Evolutionary conservation across 2,797 vertebrate species (phyloP), one percentile per base, ranked within the genome.

Genomic region (Lithobates pipiens): DNA sequence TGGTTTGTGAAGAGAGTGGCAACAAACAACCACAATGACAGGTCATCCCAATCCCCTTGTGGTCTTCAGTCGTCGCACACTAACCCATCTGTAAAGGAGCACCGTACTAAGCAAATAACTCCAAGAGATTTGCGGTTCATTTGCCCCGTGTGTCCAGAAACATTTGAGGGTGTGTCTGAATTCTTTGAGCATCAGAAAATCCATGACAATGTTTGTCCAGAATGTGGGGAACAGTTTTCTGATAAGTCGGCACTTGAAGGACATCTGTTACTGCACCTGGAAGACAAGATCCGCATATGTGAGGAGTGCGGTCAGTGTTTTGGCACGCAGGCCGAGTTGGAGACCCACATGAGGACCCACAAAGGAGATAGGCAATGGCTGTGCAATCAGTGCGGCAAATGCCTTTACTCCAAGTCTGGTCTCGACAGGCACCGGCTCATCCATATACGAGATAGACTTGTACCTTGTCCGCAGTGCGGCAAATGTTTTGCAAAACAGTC

Each of bases 301-400:
- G 68, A 81, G 29, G 79, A 81, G 50, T 81, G 79, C 50, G 32
- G 79, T 2, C 32, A 61, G 23, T 81, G 69, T 61, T 81, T 81
- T 63, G n/a, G 27, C 32, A 25, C 69, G 10, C 46, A 32, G 23
- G 36, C 32, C 0, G 68, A 54, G 2, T 89, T 91, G 32, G 87
- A 88, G 54, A 86, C 88, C 72, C 91, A 92, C 29, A 88, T 84
- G 74, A 88, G 88, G 10, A 85, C 90, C 0, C 87, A 89, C 50
- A 80, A 46, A 6, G 77, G 78, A 6, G 85, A 88, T 15, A 88
- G 85, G 25, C 85, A 73, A 0, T 88, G 81, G 50, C 34, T 72
- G 29, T 90, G 88, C 67, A 76, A 69, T 4, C 65, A 87, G 2
- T 90, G 88, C 39, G 86, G 86, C 16, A 89, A 89, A 72, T 77